Conservation (phyloP, 1,140 invertebrate species). For the Bombyx mori region ASM3026992v2 NC_085127.1:8419501-8420000, state of each 20-base stretch:
- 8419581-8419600: slow-evolving; percentile 76
- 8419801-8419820: too few species aligned
- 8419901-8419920: too few species aligned
- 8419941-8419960: too few species aligned
- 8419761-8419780: slow-evolving; percentile 21
- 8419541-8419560: neutral
- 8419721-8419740: slow-evolving; percentile 97
- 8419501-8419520: too few species aligned
- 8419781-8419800: too few species aligned
- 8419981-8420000: too few species aligned
- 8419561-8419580: slow-evolving; percentile 12
- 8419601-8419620: slow-evolving; percentile 92
- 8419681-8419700: slow-evolving; percentile 99
- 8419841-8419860: too few species aligned
- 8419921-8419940: too few species aligned
- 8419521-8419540: neutral
- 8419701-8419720: slow-evolving; percentile 99
- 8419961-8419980: too few species aligned
- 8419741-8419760: slow-evolving; percentile 99
- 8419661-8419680: slow-evolving; percentile 94
- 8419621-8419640: slow-evolving; percentile 96
- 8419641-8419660: slow-evolving; percentile 86
- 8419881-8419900: too few species aligned
- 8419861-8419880: too few species aligned
- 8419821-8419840: too few species aligned